phyloP scores from a whole-genome alignment of 2,888 invertebrate species.

The Napeogenes inachia region DNA sequence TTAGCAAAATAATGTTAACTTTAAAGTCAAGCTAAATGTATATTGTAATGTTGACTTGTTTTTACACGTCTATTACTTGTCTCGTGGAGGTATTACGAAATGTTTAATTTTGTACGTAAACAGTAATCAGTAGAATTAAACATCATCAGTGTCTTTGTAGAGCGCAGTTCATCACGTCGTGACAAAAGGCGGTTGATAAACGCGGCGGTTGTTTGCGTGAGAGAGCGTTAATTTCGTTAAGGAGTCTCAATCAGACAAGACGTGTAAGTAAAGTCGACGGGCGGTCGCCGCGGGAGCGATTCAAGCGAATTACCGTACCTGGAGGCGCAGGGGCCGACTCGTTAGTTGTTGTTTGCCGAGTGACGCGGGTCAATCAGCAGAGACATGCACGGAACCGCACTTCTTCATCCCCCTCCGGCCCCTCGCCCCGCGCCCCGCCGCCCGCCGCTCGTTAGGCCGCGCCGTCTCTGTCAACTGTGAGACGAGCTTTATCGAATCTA shows the following conservation, averaged over 20 bases:
- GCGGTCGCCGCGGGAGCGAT: conserved; percentile 66
- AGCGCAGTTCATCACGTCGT: conserved; percentile 74
- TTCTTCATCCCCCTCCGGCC: conserved; percentile 61
- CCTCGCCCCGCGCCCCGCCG: conserved; percentile 41
- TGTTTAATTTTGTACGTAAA: conserved; percentile 61
- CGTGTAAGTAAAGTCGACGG: conserved; percentile 63
- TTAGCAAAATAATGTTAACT: conserved; percentile 61
- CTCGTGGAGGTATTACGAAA: conserved; percentile 44
- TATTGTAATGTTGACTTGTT: conserved; percentile 42
- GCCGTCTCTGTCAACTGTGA: conserved; percentile 75
- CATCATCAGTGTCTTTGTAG: conserved; percentile 66
- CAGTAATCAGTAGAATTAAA: conserved; percentile 66
- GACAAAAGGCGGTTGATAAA: conserved; percentile 69
- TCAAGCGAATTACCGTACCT: conserved; percentile 67
- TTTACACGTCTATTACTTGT: conserved; percentile 34
- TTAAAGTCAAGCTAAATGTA: conserved; percentile 57
- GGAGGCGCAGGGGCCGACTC: conserved; percentile 73
- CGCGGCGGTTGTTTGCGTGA: conserved; percentile 66
- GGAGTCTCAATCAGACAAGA: conserved; percentile 73
- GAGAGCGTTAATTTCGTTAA: conserved; percentile 74
- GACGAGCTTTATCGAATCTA: conserved; percentile 77
- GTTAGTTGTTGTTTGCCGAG: conserved; percentile 78
- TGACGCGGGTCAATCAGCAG: conserved; percentile 78
- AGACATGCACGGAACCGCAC: conserved; percentile 78
- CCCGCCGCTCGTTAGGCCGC: conserved; percentile 64